phyloP scores from a whole-genome alignment of 2,888 invertebrate species.

The Drosophila robusta region DNA sequence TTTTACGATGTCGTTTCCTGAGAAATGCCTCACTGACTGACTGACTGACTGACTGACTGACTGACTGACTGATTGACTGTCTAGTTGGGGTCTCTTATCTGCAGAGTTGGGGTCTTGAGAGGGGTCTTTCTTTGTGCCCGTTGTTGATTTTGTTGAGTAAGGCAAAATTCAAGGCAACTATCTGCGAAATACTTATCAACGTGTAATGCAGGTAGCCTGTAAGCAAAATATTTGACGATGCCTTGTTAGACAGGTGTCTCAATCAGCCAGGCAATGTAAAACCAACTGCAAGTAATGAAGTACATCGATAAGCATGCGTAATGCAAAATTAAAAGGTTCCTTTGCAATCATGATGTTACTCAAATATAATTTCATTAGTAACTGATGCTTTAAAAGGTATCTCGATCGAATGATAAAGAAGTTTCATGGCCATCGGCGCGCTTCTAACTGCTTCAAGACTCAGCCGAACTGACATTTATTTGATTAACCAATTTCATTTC shows the following conservation, averaged over 20 bases:
- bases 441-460: no score
- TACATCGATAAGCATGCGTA: no score
- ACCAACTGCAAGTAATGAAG: not conserved
- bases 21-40: constrained; percentile 37
- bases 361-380: no score
- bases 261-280: not conserved
- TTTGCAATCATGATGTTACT: no score
- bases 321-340: no score
- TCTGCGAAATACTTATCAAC: constrained; percentile 41
- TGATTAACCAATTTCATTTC: no score
- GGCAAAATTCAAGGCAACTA: constrained; percentile 17
- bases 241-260: constrained; percentile 17
- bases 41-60: constrained; percentile 13
- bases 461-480: no score
- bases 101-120: constrained; percentile 19
- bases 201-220: constrained; percentile 49
- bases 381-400: no score
- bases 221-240: constrained; percentile 28
- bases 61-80: constrained; percentile 11
- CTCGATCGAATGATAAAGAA: no score
- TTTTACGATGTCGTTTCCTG: constrained; percentile 74
- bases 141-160: constrained; percentile 35
- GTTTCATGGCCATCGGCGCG: no score
- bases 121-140: not conserved
- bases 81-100: constrained; percentile 49